Percentiles rank a stretch among this genome's conserved stretches.
Conservation (phyloP, 2,888 invertebrate species). For the Serrognathus titanus region DNA sequence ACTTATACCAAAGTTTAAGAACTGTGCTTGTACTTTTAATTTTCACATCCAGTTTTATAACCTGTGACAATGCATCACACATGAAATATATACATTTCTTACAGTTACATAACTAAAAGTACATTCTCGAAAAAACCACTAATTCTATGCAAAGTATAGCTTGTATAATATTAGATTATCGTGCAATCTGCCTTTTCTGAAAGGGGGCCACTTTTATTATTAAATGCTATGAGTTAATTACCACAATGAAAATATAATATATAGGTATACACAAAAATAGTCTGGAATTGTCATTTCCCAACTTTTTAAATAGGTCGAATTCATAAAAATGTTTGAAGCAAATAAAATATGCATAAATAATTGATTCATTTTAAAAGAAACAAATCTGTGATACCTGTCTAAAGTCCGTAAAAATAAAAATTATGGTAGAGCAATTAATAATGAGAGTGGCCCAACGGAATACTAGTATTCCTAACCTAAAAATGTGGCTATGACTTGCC, state of each 20-base stretch:
- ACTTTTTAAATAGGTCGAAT: no score
- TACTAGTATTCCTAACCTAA: constrained; percentile 23
- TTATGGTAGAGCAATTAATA: constrained; percentile 20
- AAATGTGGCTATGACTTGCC: constrained; percentile 4
- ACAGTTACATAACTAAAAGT: constrained; percentile 9
- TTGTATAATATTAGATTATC: constrained; percentile 54
- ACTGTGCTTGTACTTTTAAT: no score
- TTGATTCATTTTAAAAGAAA: not conserved
- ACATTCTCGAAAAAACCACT: constrained; percentile 75
- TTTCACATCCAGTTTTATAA: no score
- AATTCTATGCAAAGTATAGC: constrained; percentile 92
- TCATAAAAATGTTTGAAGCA: no score
- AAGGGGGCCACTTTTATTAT: constrained; percentile 24
- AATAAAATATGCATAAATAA: no score
- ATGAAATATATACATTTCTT: constrained; percentile 4
- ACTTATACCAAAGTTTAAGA: no score
- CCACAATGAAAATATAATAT: not conserved
- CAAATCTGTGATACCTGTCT: not conserved
- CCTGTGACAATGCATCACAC: not conserved
- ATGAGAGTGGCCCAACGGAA: constrained; percentile 23
- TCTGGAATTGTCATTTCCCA: no score
- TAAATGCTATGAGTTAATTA: constrained; percentile 13
- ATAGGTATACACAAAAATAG: no score
- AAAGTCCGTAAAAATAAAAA: not conserved
- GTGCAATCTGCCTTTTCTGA: constrained; percentile 27